Percentiles rank a stretch among this genome's conserved stretches.
These are phyloP conservation scores for Fundulus diaphanus DNA, from an alignment of 2,797 vertebrate species.

Conservation along the genomic window DNA sequence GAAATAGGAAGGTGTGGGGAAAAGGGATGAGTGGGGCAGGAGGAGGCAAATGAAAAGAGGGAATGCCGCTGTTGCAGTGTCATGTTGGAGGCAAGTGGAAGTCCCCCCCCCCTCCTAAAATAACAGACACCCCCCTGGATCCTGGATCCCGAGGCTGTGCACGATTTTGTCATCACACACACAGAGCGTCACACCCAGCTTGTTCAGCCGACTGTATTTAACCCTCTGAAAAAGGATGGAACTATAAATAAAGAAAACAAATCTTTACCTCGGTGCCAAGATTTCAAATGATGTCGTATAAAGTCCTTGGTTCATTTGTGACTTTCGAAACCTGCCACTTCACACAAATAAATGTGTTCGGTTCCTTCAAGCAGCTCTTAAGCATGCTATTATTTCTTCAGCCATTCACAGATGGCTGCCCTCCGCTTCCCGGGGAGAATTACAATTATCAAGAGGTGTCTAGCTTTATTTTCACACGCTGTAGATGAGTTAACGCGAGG, in stretches of 20 bases:
- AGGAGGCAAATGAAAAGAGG: conserved; percentile 65
- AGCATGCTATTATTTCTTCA: conserved; percentile 70
- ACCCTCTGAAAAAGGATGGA: conserved; percentile 36
- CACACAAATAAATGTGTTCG: conserved; percentile 67
- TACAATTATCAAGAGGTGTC: conserved; percentile 72
- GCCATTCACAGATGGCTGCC: conserved; percentile 74
- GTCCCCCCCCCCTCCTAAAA: conserved; percentile 24
- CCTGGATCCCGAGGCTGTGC: conserved; percentile 8
- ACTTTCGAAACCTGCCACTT: conserved; percentile 49
- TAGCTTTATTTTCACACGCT: conserved; percentile 58
- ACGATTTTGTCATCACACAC: conserved; percentile 39
- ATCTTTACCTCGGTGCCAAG: conserved; percentile 29
- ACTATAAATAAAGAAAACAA: conserved; percentile 45
- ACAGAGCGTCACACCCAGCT: conserved; percentile 22
- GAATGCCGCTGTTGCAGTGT: conserved; percentile 68
- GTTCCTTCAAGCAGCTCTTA: conserved; percentile 64
- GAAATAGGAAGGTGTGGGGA: conserved; percentile 44
- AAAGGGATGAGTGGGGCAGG: neutral
- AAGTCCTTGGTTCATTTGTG: conserved; percentile 43
- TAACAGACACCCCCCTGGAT: conserved; percentile 35
- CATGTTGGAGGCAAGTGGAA: conserved; percentile 57
- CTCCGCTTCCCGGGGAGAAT: conserved; percentile 62
- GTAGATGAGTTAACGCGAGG: conserved; percentile 54
- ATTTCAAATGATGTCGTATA: conserved; percentile 39
- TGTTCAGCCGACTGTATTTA: conserved; percentile 31